phyloP scores from a whole-genome alignment of 2,113 vertebrate genomes.

The Rhagologus leucostigma region DNA sequence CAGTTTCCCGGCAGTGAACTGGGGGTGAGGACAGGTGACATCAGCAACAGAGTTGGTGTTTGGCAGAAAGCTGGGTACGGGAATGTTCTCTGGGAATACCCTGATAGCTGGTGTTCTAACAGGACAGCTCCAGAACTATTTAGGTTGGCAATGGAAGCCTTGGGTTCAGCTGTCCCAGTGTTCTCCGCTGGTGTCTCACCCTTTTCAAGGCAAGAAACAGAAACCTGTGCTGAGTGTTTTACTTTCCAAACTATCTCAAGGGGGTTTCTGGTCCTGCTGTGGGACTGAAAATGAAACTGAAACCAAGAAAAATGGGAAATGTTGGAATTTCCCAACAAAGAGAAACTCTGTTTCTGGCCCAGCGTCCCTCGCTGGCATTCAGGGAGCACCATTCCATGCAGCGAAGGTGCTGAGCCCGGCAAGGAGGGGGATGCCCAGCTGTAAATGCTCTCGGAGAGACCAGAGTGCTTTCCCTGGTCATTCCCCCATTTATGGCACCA shows the following conservation, averaged over 20 bases:
- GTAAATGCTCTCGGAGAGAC: not conserved
- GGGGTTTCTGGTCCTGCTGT: not conserved
- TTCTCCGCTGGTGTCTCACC: not conserved
- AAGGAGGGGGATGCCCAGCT: not conserved
- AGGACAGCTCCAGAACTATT: not conserved
- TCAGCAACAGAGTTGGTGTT: accelerated
- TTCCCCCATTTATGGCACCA: not conserved
- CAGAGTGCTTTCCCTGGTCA: not conserved
- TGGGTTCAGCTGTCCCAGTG: not conserved
- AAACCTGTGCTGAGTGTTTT: not conserved
- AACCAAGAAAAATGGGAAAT: not conserved
- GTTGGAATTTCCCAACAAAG: not conserved
- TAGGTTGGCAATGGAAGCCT: not conserved
- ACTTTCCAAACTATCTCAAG: not conserved
- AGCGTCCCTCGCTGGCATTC: not conserved
- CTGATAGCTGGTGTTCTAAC: not conserved
- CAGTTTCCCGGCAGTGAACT: not conserved
- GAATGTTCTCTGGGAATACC: not conserved
- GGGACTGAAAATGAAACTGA: not conserved
- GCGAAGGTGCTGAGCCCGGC: accelerated
- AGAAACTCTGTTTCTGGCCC: accelerated
- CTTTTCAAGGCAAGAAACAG: not conserved
- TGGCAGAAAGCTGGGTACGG: not conserved
- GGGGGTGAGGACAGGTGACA: not conserved
- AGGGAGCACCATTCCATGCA: accelerated